Evolutionary conservation across 2,888 invertebrate genomes (phyloP).

Genomic region (Notocelia uddmanniana): DNA sequence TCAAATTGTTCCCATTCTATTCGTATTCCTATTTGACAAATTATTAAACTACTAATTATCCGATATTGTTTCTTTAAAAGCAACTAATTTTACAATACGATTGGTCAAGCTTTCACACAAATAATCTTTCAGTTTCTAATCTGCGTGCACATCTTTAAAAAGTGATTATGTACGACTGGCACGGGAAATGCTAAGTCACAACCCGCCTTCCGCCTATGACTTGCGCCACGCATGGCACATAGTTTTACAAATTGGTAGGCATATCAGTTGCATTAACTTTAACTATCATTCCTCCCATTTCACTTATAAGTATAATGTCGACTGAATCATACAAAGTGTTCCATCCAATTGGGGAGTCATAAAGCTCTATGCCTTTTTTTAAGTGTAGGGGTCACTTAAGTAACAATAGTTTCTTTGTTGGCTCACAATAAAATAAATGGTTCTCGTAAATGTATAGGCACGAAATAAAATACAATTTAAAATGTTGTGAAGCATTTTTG

Average conservation of each 20-base stretch:
- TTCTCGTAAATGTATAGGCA: neutral
- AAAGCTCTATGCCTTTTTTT: slow-evolving; percentile 18
- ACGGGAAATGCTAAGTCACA: neutral
- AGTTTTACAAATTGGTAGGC: slow-evolving; percentile 36
- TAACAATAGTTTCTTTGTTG: slow-evolving; percentile 12
- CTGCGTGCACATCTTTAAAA: no score
- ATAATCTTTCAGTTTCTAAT: no score
- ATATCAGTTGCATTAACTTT: slow-evolving; percentile 41
- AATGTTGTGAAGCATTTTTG: no score
- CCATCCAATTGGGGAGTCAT: slow-evolving; percentile 39
- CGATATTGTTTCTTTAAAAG: no score
- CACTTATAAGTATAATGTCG: slow-evolving; percentile 25
- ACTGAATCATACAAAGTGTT: slow-evolving; percentile 42
- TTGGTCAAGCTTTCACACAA: no score
- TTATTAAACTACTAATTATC: no score
- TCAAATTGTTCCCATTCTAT: no score
- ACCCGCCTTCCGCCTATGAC: neutral
- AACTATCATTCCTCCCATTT: slow-evolving; percentile 23
- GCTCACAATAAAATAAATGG: slow-evolving; percentile 13
- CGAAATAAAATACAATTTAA: neutral
- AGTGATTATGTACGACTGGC: no score
- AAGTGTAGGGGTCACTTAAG: neutral
- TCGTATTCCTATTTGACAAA: no score
- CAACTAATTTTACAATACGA: no score
- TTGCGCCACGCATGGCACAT: slow-evolving; percentile 33